Conservation (phyloP, 1,140 invertebrate species). For the Trinorchestia longiramus region DNA sequence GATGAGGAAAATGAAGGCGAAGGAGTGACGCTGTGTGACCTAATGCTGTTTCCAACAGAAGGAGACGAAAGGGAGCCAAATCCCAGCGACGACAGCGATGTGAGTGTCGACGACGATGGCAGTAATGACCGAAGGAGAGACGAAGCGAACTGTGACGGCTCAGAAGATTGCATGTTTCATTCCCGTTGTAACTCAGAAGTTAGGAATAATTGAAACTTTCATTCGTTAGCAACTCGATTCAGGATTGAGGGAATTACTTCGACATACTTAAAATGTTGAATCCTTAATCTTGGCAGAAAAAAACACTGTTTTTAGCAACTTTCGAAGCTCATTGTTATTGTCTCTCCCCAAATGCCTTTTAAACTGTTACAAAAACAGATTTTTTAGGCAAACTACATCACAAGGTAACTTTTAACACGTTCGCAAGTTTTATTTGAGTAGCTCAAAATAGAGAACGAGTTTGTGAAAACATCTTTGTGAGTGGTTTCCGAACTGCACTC, state of each 20-base stretch:
- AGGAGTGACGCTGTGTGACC: neutral
- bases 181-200: neutral
- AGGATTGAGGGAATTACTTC: neutral
- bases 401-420: neutral
- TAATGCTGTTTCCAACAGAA: neutral
- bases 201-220: neutral
- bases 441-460: neutral
- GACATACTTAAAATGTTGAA: neutral
- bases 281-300: no score
- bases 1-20: neutral
- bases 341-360: neutral
- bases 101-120: constrained; percentile 3
- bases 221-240: neutral
- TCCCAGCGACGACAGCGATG: constrained; percentile 6
- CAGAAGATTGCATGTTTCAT: neutral
- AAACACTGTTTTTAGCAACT: neutral
- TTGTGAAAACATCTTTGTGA: neutral
- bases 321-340: neutral
- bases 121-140: neutral
- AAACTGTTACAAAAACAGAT: neutral
- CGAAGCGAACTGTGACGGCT: neutral
- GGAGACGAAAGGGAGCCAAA: constrained; percentile 14
- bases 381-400: neutral
- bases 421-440: neutral
- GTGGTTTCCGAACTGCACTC: neutral